Base-by-base conservation (phyloP, 2,113 vertebrate species). In the Onychostoma macrolepis region DNA sequence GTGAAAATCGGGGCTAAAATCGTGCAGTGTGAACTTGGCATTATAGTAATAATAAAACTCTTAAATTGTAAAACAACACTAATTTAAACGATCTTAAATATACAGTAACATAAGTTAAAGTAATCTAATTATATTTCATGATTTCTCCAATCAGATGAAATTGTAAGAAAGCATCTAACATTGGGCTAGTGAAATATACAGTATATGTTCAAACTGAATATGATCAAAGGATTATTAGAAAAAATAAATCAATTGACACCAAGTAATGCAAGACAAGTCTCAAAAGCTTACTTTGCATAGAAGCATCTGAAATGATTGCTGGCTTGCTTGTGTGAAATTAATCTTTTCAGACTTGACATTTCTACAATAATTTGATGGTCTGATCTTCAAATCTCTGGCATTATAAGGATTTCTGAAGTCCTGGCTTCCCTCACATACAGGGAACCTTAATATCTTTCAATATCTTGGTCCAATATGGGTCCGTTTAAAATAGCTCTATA, bases 401-500 rank as follows among this genome's bases (percentile, higher is more conserved):
- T 45, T 41, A 24, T 72, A 72, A 72, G 69, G 36, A 75, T 45
- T n/a, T 43, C 6, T 36, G 30, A 26, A 12, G 36, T 48, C 41
- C n/a, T 76, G 74, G 2, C 24, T 45, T 45, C n/a, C n/a, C 41
- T 48, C 41, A 48, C 19, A n/a, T 2, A 13, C 11, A 48, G 3
- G 71, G 36, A 74, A 43, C 38, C 38, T 74, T 38, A 76, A 45
- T 45, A 45, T 13, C 6, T 8, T 30, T 30, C 26, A 30, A 50
- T 77, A 50, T 50, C 6, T 6, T 19, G 75, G 26, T 53, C 45
- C 45, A 53, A 78, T 19, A 53, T 53, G 17, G 26, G 26, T 17
- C 17, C 21, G 26, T 48, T 77, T 77, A 15, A 75, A 75, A 75
- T 75, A 45, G 72, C 38, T 75, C 72, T 11, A 30, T 50, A 77